Base-by-base conservation (phyloP, 2,113 vertebrate genomes). In the Clarias gariepinus region DNA sequence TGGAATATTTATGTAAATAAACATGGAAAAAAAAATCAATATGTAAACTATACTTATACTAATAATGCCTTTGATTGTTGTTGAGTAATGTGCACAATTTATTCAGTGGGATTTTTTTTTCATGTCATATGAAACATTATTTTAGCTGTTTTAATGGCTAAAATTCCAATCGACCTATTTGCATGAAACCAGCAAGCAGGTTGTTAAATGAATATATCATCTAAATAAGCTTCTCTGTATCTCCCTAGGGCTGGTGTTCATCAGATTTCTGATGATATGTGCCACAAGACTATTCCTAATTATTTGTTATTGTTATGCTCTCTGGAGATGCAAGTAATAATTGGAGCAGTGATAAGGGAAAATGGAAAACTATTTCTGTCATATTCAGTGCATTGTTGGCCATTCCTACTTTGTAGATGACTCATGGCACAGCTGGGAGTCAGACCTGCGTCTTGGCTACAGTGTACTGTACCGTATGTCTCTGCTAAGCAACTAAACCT, bases 381-480 rank as follows among this genome's bases (percentile, higher is more conserved):
- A 47, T 52, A 11, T 15, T 76, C 52, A 10, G 2, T 55, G 16
- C 2, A 55, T 53, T 18, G 12, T 77, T 77, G 74, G n/a, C n/a
- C 25, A 18, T 25, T 55, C 52, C 16, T 77, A 8, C 52, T 28
- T 55, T 28, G 41, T 47, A 64, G 33, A 47, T 47, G 36, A 66
- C 33, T 47, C 25, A 63, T 41, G 58, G 79, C 57, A 63, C 58
- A 80, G n/a, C 78, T 81, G 58, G 30, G 57, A 52, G 41, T 76
- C 73, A 55, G n/a, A 53, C 52, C 25, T 55, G 47, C n/a, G 74
- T 77, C 52, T 77, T 77, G 74, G 74, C 74, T 55, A 76, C 69
- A 73, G 69, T 41, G 0, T 9, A 73, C 36, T 41, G 2, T 9
- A 73, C 36, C 19, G 16, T 73, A 52, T 76, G 41, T 76, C 73